A percentile compares a stretch with the other conserved stretches of the same genome.
Conservation (phyloP, 2,113 vertebrate species). For the Falco punctatus region DNA sequence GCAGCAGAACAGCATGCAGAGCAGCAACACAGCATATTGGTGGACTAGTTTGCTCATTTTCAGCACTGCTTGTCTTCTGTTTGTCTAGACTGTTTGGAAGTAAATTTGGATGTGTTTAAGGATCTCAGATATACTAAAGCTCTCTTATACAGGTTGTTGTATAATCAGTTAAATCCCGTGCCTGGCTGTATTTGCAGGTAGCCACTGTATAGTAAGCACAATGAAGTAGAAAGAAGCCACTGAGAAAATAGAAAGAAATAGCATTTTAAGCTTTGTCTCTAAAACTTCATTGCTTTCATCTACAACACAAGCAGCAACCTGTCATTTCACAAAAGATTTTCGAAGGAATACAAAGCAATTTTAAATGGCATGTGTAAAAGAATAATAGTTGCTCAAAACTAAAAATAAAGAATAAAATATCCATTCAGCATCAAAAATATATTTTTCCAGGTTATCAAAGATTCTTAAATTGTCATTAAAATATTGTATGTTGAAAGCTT, state of each 20-base stretch:
- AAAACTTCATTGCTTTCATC: not conserved
- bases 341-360: not conserved
- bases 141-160: not conserved
- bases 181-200: not conserved
- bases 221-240: not conserved
- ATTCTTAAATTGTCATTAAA: not conserved
- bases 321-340: not conserved
- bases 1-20: not conserved
- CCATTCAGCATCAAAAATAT: not conserved
- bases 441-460: not conserved
- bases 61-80: not conserved
- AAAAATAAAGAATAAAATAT: not conserved
- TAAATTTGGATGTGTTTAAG: not conserved
- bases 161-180: not conserved
- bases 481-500: not conserved
- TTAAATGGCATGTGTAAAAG: not conserved
- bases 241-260: not conserved
- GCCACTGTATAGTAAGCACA: not conserved
- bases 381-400: not conserved
- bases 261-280: not conserved
- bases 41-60: not conserved
- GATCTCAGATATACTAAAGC: not conserved
- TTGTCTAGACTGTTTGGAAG: not conserved
- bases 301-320: not conserved
- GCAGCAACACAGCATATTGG: not conserved